These are phyloP conservation scores for Microctenopoma lineatum DNA, from an alignment of 2,797 vertebrate genomes.

Conservation along the genomic window DNA sequence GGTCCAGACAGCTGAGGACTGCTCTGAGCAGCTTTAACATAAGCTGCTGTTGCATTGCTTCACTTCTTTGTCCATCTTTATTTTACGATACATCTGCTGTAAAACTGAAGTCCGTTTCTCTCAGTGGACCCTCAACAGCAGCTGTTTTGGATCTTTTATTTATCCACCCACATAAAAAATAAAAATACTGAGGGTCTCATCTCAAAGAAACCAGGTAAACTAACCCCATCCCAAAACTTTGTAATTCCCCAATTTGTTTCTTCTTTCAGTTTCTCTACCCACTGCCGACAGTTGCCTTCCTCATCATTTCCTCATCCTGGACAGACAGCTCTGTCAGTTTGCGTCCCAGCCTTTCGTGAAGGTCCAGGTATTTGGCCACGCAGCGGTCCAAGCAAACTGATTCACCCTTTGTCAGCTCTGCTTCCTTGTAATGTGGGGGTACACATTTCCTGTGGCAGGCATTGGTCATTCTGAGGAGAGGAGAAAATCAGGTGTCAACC, in stretches of 20 bases:
- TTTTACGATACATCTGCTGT: not conserved
- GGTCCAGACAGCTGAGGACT: conserved; percentile 19
- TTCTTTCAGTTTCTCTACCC: conserved; percentile 57
- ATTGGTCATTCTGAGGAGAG: conserved; percentile 90
- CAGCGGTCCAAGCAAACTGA: conserved; percentile 96
- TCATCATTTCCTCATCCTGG: conserved; percentile 95
- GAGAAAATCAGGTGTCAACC: not conserved
- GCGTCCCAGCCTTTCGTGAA: conserved; percentile 94
- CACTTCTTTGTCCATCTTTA: not conserved
- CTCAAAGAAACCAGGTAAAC: conserved; percentile 7
- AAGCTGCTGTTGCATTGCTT: not conserved
- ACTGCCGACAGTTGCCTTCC: conserved; percentile 85
- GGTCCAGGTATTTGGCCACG: conserved; percentile 96
- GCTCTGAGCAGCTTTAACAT: not conserved
- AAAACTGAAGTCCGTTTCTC: conserved; percentile 27
- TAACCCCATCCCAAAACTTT: conserved; percentile 6
- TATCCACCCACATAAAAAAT: conserved; percentile 43
- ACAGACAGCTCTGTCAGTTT: conserved; percentile 94
- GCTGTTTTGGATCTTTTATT: conserved; percentile 2
- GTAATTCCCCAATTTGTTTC: not conserved
- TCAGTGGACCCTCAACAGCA: conserved; percentile 23
- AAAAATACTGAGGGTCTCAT: conserved; percentile 23
- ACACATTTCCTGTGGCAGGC: conserved; percentile 97
- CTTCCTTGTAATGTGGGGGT: conserved; percentile 95
- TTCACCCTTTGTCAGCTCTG: conserved; percentile 95